phyloP scores from a whole-genome alignment of 2,113 vertebrate species.

The Mustelus asterias region DNA sequence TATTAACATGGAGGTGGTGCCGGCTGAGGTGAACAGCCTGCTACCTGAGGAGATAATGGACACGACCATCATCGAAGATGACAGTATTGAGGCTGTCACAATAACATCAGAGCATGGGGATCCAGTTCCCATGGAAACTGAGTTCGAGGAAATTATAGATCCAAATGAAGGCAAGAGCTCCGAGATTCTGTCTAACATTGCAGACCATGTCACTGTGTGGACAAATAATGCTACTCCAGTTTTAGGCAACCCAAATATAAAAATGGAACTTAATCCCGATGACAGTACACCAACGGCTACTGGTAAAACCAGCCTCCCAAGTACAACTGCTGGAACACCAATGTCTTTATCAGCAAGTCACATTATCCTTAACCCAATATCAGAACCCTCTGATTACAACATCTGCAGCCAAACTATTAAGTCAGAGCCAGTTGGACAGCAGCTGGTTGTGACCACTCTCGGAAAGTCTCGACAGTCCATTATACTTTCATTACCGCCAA shows the following conservation, averaged over 20 bases:
- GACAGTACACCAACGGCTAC: neutral
- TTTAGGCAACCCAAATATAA: neutral
- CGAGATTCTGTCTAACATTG: slow-evolving; percentile 43
- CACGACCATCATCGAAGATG: slow-evolving; percentile 79
- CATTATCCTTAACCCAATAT: slow-evolving; percentile 87
- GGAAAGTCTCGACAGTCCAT: slow-evolving; percentile 86
- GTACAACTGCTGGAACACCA: slow-evolving; percentile 57
- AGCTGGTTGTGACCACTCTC: slow-evolving; percentile 82
- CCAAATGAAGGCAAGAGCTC: slow-evolving; percentile 53
- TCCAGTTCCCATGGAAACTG: slow-evolving; percentile 68
- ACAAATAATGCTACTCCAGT: slow-evolving; percentile 19
- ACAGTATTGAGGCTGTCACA: slow-evolving; percentile 69
- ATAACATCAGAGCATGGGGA: slow-evolving; percentile 60
- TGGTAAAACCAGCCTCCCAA: neutral
- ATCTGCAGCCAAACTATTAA: slow-evolving; percentile 75
- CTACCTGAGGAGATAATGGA: slow-evolving; percentile 99
- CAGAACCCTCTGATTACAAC: slow-evolving; percentile 63
- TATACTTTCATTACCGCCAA: slow-evolving; percentile 80
- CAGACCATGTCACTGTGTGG: slow-evolving; percentile 50
- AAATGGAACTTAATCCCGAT: slow-evolving; percentile 26
- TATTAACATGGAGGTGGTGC: slow-evolving; percentile 86
- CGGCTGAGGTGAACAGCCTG: slow-evolving; percentile 91
- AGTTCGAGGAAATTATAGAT: slow-evolving; percentile 69
- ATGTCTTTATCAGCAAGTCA: slow-evolving; percentile 82
- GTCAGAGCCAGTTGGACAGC: slow-evolving; percentile 73